Percentiles rank a stretch among this genome's conserved stretches.
Conservation (phyloP, 64 coral and sea anemone genomes). For the Stichodactyla mertensii region DNA sequence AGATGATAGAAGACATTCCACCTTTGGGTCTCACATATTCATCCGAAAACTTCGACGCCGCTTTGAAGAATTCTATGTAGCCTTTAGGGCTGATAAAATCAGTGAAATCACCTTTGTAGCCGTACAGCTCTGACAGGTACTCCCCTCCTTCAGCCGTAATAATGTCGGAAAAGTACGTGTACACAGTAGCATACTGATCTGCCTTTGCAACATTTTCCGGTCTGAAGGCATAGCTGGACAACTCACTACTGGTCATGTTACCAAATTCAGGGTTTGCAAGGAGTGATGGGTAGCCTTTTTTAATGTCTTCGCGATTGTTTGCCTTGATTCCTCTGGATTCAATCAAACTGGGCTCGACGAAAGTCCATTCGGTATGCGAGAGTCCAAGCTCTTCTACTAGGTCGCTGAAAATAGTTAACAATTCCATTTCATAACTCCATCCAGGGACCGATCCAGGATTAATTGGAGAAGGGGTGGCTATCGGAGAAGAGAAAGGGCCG, state of each 20-base stretch:
- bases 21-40: constrained; percentile 39
- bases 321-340: constrained; percentile 35
- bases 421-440: too few species aligned
- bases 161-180: constrained; percentile 1
- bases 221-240: constrained; percentile 20
- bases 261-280: too few species aligned
- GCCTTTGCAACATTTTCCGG: background rate
- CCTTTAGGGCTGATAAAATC: constrained; percentile 52
- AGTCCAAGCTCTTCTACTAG: constrained; percentile 30
- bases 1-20: constrained; percentile 44
- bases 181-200: constrained; percentile 26
- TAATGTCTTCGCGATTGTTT: constrained; percentile 35
- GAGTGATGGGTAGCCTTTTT: background rate
- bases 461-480: too few species aligned
- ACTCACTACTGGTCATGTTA: background rate
- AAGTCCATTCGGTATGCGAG: constrained; percentile 32
- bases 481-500: too few species aligned
- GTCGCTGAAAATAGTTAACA: background rate
- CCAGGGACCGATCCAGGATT: too few species aligned
- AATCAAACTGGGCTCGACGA: constrained; percentile 26
- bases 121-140: constrained; percentile 41
- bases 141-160: constrained; percentile 27
- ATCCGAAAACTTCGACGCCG: constrained; percentile 22
- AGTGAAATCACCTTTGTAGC: constrained; percentile 57
- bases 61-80: constrained; percentile 43